Evolutionary conservation across 2,888 invertebrate genomes (phyloP).

Genomic region (Trichopria drosophilae): DNA sequence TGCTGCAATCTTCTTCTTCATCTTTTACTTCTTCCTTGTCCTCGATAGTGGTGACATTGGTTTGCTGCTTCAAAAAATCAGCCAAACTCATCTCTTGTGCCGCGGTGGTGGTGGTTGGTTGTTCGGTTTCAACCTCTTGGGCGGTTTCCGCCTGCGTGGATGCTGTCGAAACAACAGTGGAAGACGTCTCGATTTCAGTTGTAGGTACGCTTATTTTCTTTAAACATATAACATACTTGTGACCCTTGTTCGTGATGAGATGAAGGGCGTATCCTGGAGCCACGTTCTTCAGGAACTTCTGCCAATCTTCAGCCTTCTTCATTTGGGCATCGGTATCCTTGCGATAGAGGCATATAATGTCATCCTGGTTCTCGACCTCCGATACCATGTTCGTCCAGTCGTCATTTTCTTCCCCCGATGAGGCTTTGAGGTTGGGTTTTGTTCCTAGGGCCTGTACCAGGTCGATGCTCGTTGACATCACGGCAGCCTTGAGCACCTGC

Average conservation of each 20-base stretch:
- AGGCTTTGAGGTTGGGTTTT: neutral
- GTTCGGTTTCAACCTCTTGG: conserved; percentile 1
- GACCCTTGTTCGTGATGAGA: conserved; percentile 36
- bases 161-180: neutral
- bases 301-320: conserved; percentile 36
- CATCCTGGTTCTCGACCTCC: conserved; percentile 34
- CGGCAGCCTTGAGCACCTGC: conserved; percentile 33
- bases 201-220: conserved; percentile 35
- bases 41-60: neutral
- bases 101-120: too few relatives aligned
- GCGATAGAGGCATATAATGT: conserved; percentile 39
- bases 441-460: neutral
- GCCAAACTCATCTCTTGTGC: too few relatives aligned
- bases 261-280: conserved; percentile 34
- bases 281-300: conserved; percentile 33
- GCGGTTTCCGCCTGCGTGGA: neutral
- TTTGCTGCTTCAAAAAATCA: too few relatives aligned
- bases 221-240: conserved; percentile 37
- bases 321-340: conserved; percentile 28
- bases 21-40: conserved; percentile 2
- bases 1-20: neutral
- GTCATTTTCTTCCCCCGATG: conserved; percentile 16
- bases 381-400: conserved; percentile 34
- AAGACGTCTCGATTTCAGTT: neutral
- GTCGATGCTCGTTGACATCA: conserved; percentile 12